These are phyloP conservation scores for Parapsyche elsis DNA, from an alignment of 1,140 invertebrate species.

Conservation along the genomic window DNA sequence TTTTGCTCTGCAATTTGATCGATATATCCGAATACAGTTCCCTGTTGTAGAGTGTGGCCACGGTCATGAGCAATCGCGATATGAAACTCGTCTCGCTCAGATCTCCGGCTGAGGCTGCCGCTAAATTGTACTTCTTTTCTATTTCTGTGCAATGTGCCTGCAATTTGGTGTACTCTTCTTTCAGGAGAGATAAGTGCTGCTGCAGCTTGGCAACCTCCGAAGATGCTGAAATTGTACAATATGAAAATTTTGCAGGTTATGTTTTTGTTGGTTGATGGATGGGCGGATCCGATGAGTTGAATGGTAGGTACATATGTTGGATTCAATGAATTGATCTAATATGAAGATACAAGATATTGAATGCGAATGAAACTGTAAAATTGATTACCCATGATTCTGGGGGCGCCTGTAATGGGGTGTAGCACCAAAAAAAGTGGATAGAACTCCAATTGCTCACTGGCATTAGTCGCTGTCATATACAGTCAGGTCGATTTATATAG, in stretches of 20 bases:
- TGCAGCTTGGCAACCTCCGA: constrained; percentile 81
- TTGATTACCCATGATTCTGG: not conserved
- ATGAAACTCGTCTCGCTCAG: constrained; percentile 80
- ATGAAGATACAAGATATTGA: not conserved
- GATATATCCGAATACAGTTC: constrained; percentile 82
- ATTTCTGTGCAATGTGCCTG: constrained; percentile 84
- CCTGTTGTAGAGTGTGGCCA: constrained; percentile 83
- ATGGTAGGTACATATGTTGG: too few species aligned
- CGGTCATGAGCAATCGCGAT: constrained; percentile 79
- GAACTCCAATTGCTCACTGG: not conserved
- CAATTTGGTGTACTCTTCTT: constrained; percentile 92
- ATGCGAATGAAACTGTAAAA: not conserved
- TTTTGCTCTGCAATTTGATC: constrained; percentile 76
- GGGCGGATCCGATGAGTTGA: not conserved
- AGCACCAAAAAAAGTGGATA: not conserved
- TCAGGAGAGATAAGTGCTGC: constrained; percentile 84
- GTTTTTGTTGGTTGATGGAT: not conserved
- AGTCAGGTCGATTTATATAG: not conserved
- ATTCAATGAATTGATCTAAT: not conserved
- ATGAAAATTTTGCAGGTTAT: not conserved
- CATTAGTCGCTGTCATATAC: too few species aligned
- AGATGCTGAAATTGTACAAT: constrained; percentile 31
- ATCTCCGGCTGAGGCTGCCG: constrained; percentile 70
- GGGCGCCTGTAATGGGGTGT: not conserved
- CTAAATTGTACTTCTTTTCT: constrained; percentile 84